Conservation (phyloP, 2,797 vertebrate species). For the Leptatherina wallacei region DNA sequence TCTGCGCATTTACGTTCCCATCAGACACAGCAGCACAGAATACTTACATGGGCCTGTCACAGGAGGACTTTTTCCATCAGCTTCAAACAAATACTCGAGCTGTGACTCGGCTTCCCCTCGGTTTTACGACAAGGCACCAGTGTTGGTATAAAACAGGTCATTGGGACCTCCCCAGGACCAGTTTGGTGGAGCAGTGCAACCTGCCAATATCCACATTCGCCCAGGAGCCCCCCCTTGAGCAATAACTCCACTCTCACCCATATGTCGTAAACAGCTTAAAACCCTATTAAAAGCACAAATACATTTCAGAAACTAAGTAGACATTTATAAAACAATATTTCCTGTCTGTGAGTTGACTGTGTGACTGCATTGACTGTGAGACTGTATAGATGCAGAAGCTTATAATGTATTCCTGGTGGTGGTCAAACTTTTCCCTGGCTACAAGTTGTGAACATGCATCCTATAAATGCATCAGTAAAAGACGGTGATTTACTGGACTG, state of each 20-base stretch:
- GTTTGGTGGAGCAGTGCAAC: slow-evolving; percentile 65
- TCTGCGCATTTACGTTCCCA: slow-evolving; percentile 58
- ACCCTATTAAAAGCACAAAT: slow-evolving; percentile 81
- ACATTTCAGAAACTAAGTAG: slow-evolving; percentile 77
- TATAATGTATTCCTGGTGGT: slow-evolving; percentile 66
- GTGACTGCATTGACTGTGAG: slow-evolving; percentile 53
- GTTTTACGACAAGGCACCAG: slow-evolving; percentile 80
- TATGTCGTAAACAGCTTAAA: slow-evolving; percentile 83
- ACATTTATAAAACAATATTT: slow-evolving; percentile 82
- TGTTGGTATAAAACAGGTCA: slow-evolving; percentile 86
- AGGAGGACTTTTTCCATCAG: slow-evolving; percentile 73
- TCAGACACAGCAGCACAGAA: slow-evolving; percentile 66
- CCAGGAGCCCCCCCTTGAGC: slow-evolving; percentile 63
- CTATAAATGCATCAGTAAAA: slow-evolving; percentile 77
- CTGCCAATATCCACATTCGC: slow-evolving; percentile 78
- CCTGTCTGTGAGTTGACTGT: slow-evolving; percentile 69
- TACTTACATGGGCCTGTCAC: slow-evolving; percentile 58
- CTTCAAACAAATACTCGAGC: slow-evolving; percentile 78
- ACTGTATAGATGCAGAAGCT: slow-evolving; percentile 69
- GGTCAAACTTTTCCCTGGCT: slow-evolving; percentile 69
- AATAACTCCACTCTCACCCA: slow-evolving; percentile 79
- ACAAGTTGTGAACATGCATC: slow-evolving; percentile 76
- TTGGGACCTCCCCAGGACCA: slow-evolving; percentile 82
- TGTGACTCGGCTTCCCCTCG: slow-evolving; percentile 79
- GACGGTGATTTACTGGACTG: slow-evolving; percentile 72